These are phyloP conservation scores for Spodoptera exigua DNA, from an alignment of 2,888 invertebrate species.

Conservation along the genomic window DNA sequence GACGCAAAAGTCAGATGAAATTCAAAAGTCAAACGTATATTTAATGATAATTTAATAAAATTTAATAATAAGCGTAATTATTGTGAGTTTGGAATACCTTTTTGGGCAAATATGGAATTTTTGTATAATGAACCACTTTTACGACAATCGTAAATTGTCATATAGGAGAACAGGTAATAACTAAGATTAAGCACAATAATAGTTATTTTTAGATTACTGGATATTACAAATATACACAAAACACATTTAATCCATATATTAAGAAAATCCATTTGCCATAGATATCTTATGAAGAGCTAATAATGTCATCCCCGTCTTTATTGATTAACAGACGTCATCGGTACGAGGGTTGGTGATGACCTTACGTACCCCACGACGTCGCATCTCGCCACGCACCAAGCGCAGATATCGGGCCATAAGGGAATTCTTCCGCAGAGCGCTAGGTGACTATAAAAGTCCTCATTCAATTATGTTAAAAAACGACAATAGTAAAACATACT, in stretches of 20 bases:
- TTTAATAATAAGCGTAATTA: constrained; percentile 75
- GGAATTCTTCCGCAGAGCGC: constrained; percentile 76
- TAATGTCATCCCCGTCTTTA: background rate
- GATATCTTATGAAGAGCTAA: no score
- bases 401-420: constrained; percentile 78
- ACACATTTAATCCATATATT: no score
- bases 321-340: constrained; percentile 46
- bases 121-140: constrained; percentile 54
- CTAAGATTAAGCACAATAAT: background rate
- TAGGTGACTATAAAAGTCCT: constrained; percentile 65
- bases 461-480: background rate
- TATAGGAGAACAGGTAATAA: constrained; percentile 22
- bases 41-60: constrained; percentile 69
- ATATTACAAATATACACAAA: background rate
- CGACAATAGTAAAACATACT: background rate
- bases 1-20: constrained; percentile 69
- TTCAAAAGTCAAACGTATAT: constrained; percentile 78
- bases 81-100: constrained; percentile 55
- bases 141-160: constrained; percentile 51
- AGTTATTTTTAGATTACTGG: no score
- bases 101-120: constrained; percentile 62
- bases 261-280: no score
- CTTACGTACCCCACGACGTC: constrained; percentile 80
- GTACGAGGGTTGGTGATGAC: constrained; percentile 72
- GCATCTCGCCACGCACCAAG: constrained; percentile 81